Evolutionary conservation across 2,113 vertebrate genomes (phyloP).

Genomic region (Chaetorhynchus papuensis): DNA sequence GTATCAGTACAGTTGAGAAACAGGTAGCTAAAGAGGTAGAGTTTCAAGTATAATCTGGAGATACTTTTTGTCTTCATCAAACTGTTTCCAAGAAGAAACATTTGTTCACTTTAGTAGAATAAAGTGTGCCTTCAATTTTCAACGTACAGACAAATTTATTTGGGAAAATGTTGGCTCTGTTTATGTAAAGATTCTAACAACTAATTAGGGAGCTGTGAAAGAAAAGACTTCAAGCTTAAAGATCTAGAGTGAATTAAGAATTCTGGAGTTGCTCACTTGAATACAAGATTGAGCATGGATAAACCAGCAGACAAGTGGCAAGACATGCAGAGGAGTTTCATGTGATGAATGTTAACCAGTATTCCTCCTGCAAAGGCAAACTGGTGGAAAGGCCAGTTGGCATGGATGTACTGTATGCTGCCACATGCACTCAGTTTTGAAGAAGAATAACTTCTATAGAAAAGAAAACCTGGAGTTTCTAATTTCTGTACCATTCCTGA

Average conservation of each 20-base stretch:
- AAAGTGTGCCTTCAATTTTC: background rate
- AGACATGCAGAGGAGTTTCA: background rate
- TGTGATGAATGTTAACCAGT: background rate
- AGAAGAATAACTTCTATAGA: background rate
- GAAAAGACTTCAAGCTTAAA: background rate
- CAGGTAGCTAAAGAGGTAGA: background rate
- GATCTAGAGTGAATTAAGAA: background rate
- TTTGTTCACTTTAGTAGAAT: background rate
- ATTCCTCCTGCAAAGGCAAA: background rate
- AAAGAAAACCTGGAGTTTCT: background rate
- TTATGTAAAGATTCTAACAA: background rate
- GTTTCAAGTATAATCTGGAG: background rate
- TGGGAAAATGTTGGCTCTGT: background rate
- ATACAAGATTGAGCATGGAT: background rate
- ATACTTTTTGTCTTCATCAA: background rate
- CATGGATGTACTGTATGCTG: background rate
- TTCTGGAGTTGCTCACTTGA: background rate
- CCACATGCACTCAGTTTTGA: background rate
- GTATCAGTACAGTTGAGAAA: background rate
- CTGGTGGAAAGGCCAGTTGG: background rate
- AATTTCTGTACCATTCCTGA: background rate
- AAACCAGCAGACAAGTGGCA: background rate
- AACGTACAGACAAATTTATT: background rate
- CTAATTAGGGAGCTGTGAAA: background rate
- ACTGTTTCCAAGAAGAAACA: background rate